These are phyloP conservation scores for Meta bourneti DNA, from an alignment of 2,888 invertebrate species.

Conservation along the genomic window DNA sequence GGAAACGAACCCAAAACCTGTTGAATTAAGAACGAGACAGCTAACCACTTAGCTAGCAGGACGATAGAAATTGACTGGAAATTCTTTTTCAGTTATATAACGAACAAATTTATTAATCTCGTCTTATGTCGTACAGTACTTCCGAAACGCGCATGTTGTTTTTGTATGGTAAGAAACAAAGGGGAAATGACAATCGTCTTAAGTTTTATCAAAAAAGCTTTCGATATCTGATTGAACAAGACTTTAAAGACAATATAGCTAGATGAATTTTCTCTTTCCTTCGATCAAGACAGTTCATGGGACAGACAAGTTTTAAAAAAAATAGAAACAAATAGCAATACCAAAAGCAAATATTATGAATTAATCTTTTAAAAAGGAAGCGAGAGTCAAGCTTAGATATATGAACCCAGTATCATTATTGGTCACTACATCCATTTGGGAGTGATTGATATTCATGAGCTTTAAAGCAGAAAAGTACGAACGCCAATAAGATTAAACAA, in stretches of 20 bases:
- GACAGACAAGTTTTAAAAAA: background rate
- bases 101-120: too few relatives aligned
- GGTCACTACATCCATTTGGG: background rate
- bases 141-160: background rate
- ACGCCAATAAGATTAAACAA: slow-evolving; percentile 41
- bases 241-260: background rate
- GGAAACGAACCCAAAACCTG: too few relatives aligned
- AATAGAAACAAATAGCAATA: background rate
- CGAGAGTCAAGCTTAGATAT: background rate
- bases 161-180: background rate
- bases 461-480: slow-evolving; percentile 2
- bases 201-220: background rate
- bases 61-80: too few relatives aligned
- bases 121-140: background rate
- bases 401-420: background rate
- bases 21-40: too few relatives aligned
- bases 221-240: background rate
- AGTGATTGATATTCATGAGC: slow-evolving; percentile 40
- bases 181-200: background rate
- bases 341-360: background rate
- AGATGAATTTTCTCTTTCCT: background rate
- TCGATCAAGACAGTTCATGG: background rate
- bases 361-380: background rate
- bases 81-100: too few relatives aligned
- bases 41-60: too few relatives aligned